Conservation (phyloP, 2,888 invertebrate genomes). For the Ophraella communa region DNA sequence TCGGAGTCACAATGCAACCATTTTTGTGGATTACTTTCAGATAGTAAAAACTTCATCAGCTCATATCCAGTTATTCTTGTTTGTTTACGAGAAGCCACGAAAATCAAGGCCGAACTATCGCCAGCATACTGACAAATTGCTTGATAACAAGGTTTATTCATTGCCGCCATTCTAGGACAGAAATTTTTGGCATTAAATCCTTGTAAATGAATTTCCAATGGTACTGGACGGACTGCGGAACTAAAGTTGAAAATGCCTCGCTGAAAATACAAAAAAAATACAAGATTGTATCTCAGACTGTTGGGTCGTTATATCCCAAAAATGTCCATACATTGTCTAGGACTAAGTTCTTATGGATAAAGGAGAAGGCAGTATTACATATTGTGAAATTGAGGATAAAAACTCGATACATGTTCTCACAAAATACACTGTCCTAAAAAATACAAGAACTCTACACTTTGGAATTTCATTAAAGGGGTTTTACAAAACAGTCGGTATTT, state of each 20-base stretch:
- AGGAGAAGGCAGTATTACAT: too few relatives aligned
- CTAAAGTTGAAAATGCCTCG: slow-evolving; percentile 96
- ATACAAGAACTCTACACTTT: too few relatives aligned
- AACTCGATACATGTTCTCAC: too few relatives aligned
- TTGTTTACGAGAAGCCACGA: slow-evolving; percentile 95
- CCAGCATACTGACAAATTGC: slow-evolving; percentile 94
- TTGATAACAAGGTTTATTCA: slow-evolving; percentile 98
- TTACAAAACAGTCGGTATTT: too few relatives aligned
- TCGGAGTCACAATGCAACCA: slow-evolving; percentile 89
- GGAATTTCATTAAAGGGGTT: too few relatives aligned
- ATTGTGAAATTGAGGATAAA: too few relatives aligned
- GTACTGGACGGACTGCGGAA: slow-evolving; percentile 97
- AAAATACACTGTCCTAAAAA: too few relatives aligned
- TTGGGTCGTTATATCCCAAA: too few relatives aligned
- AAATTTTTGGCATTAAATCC: slow-evolving; percentile 98
- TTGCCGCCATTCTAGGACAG: slow-evolving; percentile 98
- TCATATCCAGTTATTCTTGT: slow-evolving; percentile 96
- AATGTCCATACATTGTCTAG: too few relatives aligned
- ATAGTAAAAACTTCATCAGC: slow-evolving; percentile 87
- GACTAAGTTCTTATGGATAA: too few relatives aligned
- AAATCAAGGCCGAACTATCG: slow-evolving; percentile 87
- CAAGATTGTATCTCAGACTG: too few relatives aligned
- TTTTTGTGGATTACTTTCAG: slow-evolving; percentile 91
- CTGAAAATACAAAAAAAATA: slow-evolving; percentile 55
- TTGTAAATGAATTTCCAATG: slow-evolving; percentile 82